These are phyloP conservation scores for Procambarus clarkii DNA, from an alignment of 1,140 invertebrate species.

Conservation along the genomic window DNA sequence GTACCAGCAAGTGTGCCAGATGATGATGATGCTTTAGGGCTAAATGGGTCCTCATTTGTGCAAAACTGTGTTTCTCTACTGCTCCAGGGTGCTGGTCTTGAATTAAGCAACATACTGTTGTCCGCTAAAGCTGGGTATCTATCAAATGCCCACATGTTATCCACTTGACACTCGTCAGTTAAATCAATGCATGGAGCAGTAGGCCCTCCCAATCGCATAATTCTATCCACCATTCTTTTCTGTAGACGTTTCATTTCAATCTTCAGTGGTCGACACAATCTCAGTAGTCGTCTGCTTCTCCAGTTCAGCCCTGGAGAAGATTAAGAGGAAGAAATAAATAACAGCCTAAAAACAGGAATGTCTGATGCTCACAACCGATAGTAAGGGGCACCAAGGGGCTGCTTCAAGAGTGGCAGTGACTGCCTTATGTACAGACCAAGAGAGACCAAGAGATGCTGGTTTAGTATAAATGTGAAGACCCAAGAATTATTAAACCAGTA, in stretches of 20 bases:
- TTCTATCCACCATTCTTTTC: constrained; percentile 47
- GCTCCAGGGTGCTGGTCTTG: background rate
- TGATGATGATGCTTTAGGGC: background rate
- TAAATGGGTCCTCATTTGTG: background rate
- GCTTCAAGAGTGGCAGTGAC: too few species aligned
- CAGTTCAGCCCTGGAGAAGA: constrained; percentile 41
- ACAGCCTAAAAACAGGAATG: too few species aligned
- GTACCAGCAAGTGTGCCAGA: background rate
- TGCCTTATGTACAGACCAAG: too few species aligned
- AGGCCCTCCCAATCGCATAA: constrained; percentile 14
- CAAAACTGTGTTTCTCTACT: background rate
- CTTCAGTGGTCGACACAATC: constrained; percentile 26
- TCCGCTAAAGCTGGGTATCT: background rate
- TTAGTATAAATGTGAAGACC: too few species aligned
- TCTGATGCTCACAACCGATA: too few species aligned
- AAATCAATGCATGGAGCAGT: constrained; percentile 56
- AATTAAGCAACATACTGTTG: background rate
- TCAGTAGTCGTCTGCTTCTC: constrained; percentile 46
- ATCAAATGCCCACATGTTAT: background rate
- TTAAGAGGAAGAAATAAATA: background rate
- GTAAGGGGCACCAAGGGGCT: too few species aligned
- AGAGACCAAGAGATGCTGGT: too few species aligned
- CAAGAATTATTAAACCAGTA: too few species aligned
- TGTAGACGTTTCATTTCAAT: constrained; percentile 49
- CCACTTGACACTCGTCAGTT: constrained; percentile 27